Evolutionary conservation across 2,797 vertebrate genomes (phyloP).

Genomic region (Arnoldichthys spilopterus): DNA sequence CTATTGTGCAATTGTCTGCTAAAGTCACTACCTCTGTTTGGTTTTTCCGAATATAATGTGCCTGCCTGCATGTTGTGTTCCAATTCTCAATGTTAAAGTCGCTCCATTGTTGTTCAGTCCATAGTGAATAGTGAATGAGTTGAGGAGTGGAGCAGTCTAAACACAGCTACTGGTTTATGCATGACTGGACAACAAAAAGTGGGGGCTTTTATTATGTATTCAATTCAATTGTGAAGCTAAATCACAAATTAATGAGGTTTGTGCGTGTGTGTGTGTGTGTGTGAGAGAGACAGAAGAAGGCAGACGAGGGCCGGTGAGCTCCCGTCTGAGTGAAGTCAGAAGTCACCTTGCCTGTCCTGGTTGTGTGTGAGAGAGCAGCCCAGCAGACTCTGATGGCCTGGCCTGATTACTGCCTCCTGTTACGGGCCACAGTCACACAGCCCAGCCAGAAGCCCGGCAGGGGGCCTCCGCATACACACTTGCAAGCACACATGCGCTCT

Average conservation of each 20-base stretch:
- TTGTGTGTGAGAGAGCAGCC: constrained; percentile 57
- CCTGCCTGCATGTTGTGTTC: neutral
- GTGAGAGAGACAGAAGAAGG: constrained; percentile 18
- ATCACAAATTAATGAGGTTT: constrained; percentile 11
- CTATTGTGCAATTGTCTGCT: neutral
- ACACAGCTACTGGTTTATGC: too few relatives aligned
- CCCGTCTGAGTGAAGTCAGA: constrained; percentile 56
- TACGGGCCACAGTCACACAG: constrained; percentile 53
- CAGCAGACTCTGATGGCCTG: constrained; percentile 61
- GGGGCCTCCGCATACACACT: constrained; percentile 54
- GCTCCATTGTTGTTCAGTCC: neutral
- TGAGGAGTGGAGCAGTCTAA: too few relatives aligned
- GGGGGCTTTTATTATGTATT: neutral
- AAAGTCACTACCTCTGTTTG: neutral
- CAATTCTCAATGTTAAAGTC: neutral
- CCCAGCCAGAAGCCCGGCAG: constrained; percentile 66
- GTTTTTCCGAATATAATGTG: neutral
- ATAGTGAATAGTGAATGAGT: too few relatives aligned
- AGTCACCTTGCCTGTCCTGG: constrained; percentile 68
- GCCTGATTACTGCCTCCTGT: constrained; percentile 64
- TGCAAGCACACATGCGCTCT: constrained; percentile 49
- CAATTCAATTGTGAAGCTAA: neutral
- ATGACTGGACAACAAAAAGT: neutral
- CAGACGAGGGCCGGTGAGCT: constrained; percentile 58
- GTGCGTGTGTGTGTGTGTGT: constrained; percentile 39